Conservation (phyloP, 2,797 vertebrate species). For the Dallia pectoralis region DNA sequence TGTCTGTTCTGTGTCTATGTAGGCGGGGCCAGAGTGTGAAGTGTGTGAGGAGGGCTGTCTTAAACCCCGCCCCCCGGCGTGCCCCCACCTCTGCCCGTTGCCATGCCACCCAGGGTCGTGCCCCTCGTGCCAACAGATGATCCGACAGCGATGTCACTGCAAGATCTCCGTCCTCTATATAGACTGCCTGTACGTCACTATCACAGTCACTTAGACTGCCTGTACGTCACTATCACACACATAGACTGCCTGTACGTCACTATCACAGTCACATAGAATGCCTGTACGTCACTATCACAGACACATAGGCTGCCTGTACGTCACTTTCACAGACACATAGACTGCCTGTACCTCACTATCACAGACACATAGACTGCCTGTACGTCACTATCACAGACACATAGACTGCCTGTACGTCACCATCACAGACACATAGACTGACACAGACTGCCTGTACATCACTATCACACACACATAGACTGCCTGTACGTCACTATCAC, state of each 20-base stretch:
- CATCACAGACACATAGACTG: too few relatives aligned
- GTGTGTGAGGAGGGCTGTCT: conserved; percentile 80
- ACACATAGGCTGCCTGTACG: too few relatives aligned
- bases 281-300: too few relatives aligned
- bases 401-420: too few relatives aligned
- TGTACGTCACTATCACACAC: conserved; percentile 12
- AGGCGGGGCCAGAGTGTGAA: conserved; percentile 79
- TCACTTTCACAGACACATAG: too few relatives aligned
- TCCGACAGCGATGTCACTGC: conserved; percentile 84
- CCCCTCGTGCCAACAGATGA: conserved; percentile 78
- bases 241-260: neutral
- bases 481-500: too few relatives aligned
- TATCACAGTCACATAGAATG: neutral
- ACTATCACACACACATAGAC: too few relatives aligned
- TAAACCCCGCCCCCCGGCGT: conserved; percentile 73
- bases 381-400: too few relatives aligned
- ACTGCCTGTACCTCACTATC: too few relatives aligned
- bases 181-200: conserved; percentile 77
- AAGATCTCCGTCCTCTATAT: conserved; percentile 79
- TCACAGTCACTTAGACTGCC: conserved; percentile 16
- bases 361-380: too few relatives aligned
- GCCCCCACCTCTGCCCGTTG: conserved; percentile 77
- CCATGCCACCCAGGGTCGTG: conserved; percentile 80
- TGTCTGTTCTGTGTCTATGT: conserved; percentile 22
- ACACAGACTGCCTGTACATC: conserved; percentile 81